Conservation (phyloP, 2,888 invertebrate genomes). For the Hirtodrosophila cameraria region DNA sequence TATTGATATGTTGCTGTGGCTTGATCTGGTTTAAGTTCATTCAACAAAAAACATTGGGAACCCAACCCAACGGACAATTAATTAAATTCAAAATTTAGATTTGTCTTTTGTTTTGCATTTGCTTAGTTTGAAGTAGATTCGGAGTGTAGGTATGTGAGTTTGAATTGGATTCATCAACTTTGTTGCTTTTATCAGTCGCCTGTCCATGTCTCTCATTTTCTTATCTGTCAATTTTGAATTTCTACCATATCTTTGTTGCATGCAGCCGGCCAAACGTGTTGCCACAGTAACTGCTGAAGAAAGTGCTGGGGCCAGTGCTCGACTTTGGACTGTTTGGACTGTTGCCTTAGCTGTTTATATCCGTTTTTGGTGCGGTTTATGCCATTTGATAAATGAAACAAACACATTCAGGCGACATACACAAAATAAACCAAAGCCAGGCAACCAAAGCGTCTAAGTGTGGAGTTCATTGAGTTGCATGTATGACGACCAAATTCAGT, state of each 20-base stretch:
- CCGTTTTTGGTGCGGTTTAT: conserved; percentile 77
- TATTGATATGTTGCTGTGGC: conserved; percentile 31
- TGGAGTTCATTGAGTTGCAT: conserved; percentile 63
- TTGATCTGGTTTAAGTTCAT: conserved; percentile 33
- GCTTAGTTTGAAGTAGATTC: conserved; percentile 8
- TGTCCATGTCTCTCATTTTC: conserved; percentile 19
- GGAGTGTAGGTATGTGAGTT: conserved; percentile 11
- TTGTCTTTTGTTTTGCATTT: too few relatives aligned
- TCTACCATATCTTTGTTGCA: conserved; percentile 56
- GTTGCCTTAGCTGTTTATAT: conserved; percentile 64
- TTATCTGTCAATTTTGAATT: conserved; percentile 60
- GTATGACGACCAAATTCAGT: conserved; percentile 13
- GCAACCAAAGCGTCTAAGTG: conserved; percentile 21
- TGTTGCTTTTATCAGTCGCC: conserved; percentile 34
- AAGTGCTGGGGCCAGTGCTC: conserved; percentile 63
- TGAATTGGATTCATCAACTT: conserved; percentile 17
- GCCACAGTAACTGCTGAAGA: conserved; percentile 57
- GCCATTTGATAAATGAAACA: conserved; percentile 66
- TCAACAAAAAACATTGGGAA: conserved; percentile 49
- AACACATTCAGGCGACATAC: conserved; percentile 29
- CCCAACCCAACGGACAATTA: conserved; percentile 68
- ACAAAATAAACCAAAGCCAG: conserved; percentile 12
- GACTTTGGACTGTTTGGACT: conserved; percentile 53
- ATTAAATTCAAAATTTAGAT: conserved; percentile 60
- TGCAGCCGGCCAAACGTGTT: conserved; percentile 58